Evolutionary conservation across 2,113 vertebrate species (phyloP), one percentile per base, ranked within the genome.

Genomic region (Rafetus swinhoei): DNA sequence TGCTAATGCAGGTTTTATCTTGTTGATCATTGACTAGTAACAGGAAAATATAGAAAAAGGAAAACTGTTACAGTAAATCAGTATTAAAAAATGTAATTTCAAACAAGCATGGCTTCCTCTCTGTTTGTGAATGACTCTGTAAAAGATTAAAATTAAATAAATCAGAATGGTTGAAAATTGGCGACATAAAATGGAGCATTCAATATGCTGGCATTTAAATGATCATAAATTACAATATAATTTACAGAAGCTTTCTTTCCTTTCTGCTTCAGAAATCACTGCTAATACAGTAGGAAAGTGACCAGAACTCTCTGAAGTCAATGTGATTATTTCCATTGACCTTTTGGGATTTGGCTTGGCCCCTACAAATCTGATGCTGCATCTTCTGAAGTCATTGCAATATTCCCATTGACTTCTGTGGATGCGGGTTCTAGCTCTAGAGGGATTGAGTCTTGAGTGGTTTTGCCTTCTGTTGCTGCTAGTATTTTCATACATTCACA

Each of bases 391-490:
- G 32, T 24, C 88, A n/a, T 86, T 52, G 2, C 85, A 29, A 25
- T 83, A 9, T 22, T 79, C 76, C 54, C 72, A 79, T 69, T 35
- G 12, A 19, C 92, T 95, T 59, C 79, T 84, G 59, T 50, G 89
- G 56, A 72, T 72, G 65, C n/a, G 35, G 65, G n/a, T 35, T 72
- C 9, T 3, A 35, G 65, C 18, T 5, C 65, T 35, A 5, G 4
- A n/a, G 16, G n/a, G 9, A 35, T 5, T 35, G 65, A 54, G 53
- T 81, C 89, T 87, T 90, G 74, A 24, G 11, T 81, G 16, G 55
- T 82, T 86, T 83, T 82, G 5, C 82, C 82, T 93, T 94, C 90
- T 95, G 85, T 74, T 81, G 82, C 81, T 59, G 84, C 59, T 87
- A 59, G 35, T 90, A 79, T 50, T 87, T 95, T 94, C 84, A 93